Conservation (phyloP, 2,888 invertebrate species). For the Cephus runcator region DNA sequence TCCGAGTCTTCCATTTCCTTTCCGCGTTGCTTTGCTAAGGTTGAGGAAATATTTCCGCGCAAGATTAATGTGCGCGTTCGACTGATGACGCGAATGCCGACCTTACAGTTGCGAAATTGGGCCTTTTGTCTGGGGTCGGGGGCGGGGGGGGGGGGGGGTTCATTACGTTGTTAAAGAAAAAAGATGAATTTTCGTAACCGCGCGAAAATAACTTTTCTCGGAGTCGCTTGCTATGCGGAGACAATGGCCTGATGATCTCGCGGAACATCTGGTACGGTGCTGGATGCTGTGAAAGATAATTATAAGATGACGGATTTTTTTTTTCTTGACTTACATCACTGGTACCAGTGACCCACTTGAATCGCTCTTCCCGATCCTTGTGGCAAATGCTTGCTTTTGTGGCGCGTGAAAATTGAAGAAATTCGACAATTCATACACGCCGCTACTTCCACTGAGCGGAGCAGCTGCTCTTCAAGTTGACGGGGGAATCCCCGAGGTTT, state of each 20-base stretch:
- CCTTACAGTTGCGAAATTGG: neutral
- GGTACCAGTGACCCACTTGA: conserved; percentile 3
- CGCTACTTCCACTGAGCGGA: conserved; percentile 12
- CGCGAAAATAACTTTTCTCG: too few relatives aligned
- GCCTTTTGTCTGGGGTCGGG: neutral
- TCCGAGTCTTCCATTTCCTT: conserved; percentile 9
- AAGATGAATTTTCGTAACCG: too few relatives aligned
- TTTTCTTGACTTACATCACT: neutral
- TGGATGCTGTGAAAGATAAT: too few relatives aligned
- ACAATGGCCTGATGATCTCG: too few relatives aligned
- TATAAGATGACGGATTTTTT: neutral
- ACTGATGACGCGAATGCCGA: too few relatives aligned
- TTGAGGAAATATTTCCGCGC: conserved; percentile 21
- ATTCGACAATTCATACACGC: conserved; percentile 11
- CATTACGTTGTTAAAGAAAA: too few relatives aligned
- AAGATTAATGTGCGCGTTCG: conserved; percentile 26
- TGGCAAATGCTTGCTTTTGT: conserved; percentile 11
- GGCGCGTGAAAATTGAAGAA: conserved; percentile 32
- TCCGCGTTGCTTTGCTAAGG: conserved; percentile 20
- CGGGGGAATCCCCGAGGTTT: neutral
- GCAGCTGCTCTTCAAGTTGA: conserved; percentile 7
- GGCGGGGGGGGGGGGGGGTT: neutral
- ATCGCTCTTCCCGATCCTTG: conserved; percentile 26
- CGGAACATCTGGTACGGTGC: too few relatives aligned
- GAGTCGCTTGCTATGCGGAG: too few relatives aligned